Evolutionary conservation across 2,113 vertebrate genomes (phyloP), one percentile per base, ranked within the genome.

Genomic region (Meleagris gallopavo): DNA sequence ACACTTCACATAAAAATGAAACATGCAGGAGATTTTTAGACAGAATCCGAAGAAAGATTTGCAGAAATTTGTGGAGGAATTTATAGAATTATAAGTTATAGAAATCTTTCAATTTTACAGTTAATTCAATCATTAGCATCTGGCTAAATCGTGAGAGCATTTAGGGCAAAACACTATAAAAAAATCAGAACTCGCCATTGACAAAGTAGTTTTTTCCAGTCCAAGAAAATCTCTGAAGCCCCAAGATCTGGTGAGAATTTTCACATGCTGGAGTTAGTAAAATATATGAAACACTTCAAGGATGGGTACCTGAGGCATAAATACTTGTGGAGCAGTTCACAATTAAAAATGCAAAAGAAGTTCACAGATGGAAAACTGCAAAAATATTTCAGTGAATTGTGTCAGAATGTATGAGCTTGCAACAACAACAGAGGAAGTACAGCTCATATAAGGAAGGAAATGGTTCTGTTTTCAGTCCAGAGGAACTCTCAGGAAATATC

Each of bases 1-100:
- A 77, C 27, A 57, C 79, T 93, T 65, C 88, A 71, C 43, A 88
- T 67, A 90, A 72, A 91, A 94, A 88, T 43, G 80, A 81, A 83
- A 14, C 24, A 65, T 32, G 24, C 0, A 46, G 80, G 74, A 34
- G 29, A 86, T 83, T 90, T 90, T 83, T 29, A 77, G 72, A 81
- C 10, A 72, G 77, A 80, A 29, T 67, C 25, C 30, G 61, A 54
- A 81, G 76, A 72, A 82, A 30, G 3, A 3, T 41, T 67, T 62
- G 16, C 5, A 50, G 41, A 69, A 71, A 86, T 93, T 75, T 61
- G 29, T 73, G 75, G 27, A 88, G 30, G n/a, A 80, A 89, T 88
- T 91, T 67, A 24, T 91, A 62, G 16, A n/a, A 50, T 76, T 89
- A 80, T 17, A 62, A 38, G 24, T 36, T 66, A 10, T 70, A 89